Evolutionary conservation across 2,888 invertebrate species (phyloP).

Genomic region (Clanis bilineata): DNA sequence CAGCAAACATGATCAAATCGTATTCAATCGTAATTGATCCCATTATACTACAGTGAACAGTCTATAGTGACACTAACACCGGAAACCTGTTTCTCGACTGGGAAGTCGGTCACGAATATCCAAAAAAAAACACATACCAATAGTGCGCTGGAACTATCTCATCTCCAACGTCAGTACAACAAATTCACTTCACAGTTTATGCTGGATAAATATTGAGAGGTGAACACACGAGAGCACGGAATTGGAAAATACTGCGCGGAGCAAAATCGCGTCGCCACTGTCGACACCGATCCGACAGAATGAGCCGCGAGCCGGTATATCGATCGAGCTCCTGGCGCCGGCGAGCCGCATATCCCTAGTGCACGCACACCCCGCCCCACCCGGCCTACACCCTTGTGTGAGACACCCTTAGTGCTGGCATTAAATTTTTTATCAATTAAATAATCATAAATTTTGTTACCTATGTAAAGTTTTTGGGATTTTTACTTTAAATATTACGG

Average conservation of each 20-base stretch:
- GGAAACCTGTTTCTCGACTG: constrained; percentile 37
- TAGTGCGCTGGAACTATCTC: constrained; percentile 60
- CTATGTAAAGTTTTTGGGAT: too few species aligned
- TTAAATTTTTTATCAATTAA: neutral
- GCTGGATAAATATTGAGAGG: constrained; percentile 37
- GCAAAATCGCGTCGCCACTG: constrained; percentile 61
- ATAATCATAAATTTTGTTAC: too few species aligned
- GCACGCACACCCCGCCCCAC: constrained; percentile 72
- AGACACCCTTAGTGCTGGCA: constrained; percentile 36
- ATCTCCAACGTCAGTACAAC: constrained; percentile 55
- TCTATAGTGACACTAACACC: constrained; percentile 38
- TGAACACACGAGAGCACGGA: constrained; percentile 45
- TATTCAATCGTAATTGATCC: constrained; percentile 66
- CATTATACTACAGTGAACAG: constrained; percentile 35
- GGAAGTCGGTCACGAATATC: constrained; percentile 22
- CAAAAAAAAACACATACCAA: constrained; percentile 51
- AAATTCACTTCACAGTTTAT: constrained; percentile 50
- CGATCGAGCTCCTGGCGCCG: constrained; percentile 78
- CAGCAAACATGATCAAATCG: constrained; percentile 43
- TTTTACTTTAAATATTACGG: too few species aligned
- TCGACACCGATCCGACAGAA: constrained; percentile 48
- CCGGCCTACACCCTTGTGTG: constrained; percentile 52
- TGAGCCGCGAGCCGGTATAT: constrained; percentile 66
- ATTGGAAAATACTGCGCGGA: constrained; percentile 38
- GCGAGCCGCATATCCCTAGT: constrained; percentile 76